These are phyloP conservation scores for Monopis laevigella DNA, from an alignment of 2,888 invertebrate genomes.

Conservation along the genomic window DNA sequence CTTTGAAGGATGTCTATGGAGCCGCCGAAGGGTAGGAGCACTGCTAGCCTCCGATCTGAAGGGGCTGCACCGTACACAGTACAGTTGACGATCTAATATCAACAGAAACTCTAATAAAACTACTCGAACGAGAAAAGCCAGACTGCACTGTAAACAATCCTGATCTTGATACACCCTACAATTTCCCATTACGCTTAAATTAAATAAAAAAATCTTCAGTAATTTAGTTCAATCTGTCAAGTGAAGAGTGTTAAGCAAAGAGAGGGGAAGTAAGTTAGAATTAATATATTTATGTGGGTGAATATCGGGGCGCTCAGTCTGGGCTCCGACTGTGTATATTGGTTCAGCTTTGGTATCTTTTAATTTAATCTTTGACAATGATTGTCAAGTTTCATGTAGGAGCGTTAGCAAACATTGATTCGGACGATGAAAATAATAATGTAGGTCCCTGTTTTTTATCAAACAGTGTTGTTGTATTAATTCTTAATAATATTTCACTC, in stretches of 20 bases:
- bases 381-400: no score
- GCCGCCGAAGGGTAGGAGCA: conserved; percentile 30
- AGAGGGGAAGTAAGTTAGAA: conserved; percentile 41
- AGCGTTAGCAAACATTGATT: no score
- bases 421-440: no score
- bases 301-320: conserved; percentile 2
- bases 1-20: conserved; percentile 16
- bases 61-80: conserved; percentile 26
- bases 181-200: conserved; percentile 53
- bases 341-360: conserved; percentile 6
- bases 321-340: conserved; percentile 5
- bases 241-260: conserved; percentile 64
- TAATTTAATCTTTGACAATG: conserved; percentile 6
- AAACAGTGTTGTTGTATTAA: no score
- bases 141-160: conserved; percentile 40
- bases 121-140: conserved; percentile 42
- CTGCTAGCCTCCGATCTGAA: conserved; percentile 47
- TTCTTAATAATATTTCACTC: no score
- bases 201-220: conserved; percentile 59
- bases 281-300: conserved; percentile 40
- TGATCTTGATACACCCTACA: conserved; percentile 29
- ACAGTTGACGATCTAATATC: conserved; percentile 38
- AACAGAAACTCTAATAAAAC: conserved; percentile 60
- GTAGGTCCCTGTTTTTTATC: no score
- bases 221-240: conserved; percentile 64